Conservation (phyloP, 2,888 invertebrate species). For the Acronicta aceris region DNA sequence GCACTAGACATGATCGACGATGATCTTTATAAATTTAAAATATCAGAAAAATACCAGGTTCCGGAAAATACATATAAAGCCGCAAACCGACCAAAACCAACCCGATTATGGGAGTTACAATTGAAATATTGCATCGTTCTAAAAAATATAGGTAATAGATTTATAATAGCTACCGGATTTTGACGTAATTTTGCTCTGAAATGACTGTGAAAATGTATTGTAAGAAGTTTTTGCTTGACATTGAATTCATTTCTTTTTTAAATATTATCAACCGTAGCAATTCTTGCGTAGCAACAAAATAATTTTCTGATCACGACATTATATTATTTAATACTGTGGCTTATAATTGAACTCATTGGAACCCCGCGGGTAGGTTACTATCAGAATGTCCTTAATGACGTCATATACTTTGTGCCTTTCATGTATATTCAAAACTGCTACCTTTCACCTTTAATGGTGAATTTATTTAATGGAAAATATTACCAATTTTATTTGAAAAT, state of each 20-base stretch:
- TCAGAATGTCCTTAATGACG: neutral
- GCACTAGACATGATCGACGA: no score
- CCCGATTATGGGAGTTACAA: constrained; percentile 9
- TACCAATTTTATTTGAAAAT: no score
- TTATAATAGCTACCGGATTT: constrained; percentile 14
- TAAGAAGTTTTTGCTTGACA: neutral
- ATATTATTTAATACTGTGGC: no score
- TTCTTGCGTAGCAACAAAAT: neutral
- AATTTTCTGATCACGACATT: neutral
- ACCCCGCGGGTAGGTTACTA: neutral
- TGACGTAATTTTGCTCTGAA: constrained; percentile 1
- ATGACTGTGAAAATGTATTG: neutral
- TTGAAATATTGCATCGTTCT: constrained; percentile 24
- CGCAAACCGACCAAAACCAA: no score
- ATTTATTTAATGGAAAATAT: no score
- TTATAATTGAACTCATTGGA: no score
- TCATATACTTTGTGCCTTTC: no score
- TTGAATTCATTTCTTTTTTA: neutral
- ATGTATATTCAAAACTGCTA: no score
- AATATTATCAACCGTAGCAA: neutral
- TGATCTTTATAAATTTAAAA: no score
- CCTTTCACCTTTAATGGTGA: no score
- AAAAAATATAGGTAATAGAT: constrained; percentile 19
- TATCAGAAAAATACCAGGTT: no score
- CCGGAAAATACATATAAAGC: no score